phyloP scores from a whole-genome alignment of 1,140 invertebrate species.

The Myzus persicae region DNA sequence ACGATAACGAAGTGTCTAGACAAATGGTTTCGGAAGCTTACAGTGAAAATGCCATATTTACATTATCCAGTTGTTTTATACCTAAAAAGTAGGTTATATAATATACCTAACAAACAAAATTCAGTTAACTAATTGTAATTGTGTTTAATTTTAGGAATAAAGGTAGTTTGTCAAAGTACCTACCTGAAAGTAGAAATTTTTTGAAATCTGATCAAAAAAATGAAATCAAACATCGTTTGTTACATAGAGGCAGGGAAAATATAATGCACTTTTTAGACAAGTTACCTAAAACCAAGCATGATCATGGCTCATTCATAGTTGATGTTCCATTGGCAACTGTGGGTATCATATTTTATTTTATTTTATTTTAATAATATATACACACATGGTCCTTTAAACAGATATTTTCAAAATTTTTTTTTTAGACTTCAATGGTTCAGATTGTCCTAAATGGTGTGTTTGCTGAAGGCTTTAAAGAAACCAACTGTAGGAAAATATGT shows the following conservation, averaged over 20 bases:
- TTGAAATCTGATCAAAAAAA: not conserved
- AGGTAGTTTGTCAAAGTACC: slow-evolving; percentile 9
- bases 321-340: slow-evolving; percentile 51
- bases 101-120: not conserved
- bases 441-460: slow-evolving; percentile 47
- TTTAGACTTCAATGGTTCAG: slow-evolving; percentile 22
- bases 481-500: not conserved
- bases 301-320: slow-evolving; percentile 39
- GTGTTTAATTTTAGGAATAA: slow-evolving; percentile 23
- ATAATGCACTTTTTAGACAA: slow-evolving; percentile 24
- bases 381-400: no score
- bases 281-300: slow-evolving; percentile 48
- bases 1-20: slow-evolving; percentile 36
- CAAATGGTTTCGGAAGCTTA: slow-evolving; percentile 39
- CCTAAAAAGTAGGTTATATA: not conserved
- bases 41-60: slow-evolving; percentile 43
- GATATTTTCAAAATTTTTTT: not conserved
- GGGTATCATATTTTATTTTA: not conserved
- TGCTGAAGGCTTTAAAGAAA: slow-evolving; percentile 25
- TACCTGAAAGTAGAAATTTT: slow-evolving; percentile 22
- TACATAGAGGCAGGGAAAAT: slow-evolving; percentile 30
- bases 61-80: slow-evolving; percentile 19
- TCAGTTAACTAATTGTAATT: not conserved
- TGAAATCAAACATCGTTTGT: not conserved
- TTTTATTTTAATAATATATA: no score